These are phyloP conservation scores for Podarcis muralis DNA, from an alignment of 2,113 vertebrate genomes.

Conservation along the genomic window DNA sequence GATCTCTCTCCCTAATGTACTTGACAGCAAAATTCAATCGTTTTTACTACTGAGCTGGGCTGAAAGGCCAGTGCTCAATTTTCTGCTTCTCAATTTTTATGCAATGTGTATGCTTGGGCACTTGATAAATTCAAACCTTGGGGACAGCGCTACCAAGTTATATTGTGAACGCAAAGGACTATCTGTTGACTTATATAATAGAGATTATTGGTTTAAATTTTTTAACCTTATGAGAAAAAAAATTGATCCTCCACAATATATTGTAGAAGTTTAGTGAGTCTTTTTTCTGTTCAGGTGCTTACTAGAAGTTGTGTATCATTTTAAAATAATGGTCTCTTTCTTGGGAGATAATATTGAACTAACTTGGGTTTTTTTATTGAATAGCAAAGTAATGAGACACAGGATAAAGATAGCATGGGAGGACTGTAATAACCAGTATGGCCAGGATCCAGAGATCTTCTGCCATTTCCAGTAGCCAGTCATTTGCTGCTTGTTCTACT, in stretches of 20 bases:
- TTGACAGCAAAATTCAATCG: conserved; percentile 45
- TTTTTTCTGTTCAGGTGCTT: background rate
- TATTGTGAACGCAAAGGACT: conserved; percentile 33
- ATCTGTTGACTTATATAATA: conserved; percentile 15
- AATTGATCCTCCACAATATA: conserved; percentile 28
- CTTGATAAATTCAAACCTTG: conserved; percentile 57
- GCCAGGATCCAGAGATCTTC: background rate
- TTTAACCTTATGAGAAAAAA: conserved; percentile 34
- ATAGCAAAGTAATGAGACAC: background rate
- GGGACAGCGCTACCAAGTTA: conserved; percentile 14
- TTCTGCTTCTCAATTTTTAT: conserved; percentile 59
- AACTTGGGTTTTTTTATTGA: background rate
- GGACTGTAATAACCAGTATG: background rate
- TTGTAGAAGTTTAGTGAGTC: background rate
- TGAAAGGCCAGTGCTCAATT: conserved; percentile 55
- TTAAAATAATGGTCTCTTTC: background rate
- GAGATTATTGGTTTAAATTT: conserved; percentile 37
- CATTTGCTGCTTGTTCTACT: background rate
- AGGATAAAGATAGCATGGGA: background rate
- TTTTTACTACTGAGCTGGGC: conserved; percentile 39
- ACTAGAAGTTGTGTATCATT: background rate
- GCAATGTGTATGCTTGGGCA: conserved; percentile 26
- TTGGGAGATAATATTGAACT: conserved; percentile 3
- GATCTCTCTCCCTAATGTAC: conserved; percentile 52
- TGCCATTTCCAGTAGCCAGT: background rate